Conservation (phyloP, 2,113 vertebrate species). For the Boleophthalmus pectinirostris region DNA sequence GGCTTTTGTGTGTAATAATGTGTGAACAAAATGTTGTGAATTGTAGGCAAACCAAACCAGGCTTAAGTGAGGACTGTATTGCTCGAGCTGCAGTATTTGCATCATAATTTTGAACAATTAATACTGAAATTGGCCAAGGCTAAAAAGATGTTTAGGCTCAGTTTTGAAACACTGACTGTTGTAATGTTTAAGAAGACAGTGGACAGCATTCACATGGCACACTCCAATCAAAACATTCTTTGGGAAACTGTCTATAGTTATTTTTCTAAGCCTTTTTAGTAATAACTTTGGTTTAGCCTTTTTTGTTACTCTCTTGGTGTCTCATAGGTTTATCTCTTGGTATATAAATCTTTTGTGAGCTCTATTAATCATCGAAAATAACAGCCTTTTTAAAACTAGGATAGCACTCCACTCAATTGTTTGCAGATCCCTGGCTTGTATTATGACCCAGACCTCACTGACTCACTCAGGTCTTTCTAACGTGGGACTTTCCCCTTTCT, state of each 20-base stretch:
- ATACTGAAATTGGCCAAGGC: too few species aligned
- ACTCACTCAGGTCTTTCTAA: conserved; percentile 32
- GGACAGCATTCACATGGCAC: background rate
- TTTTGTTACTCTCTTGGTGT: background rate
- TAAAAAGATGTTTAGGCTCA: background rate
- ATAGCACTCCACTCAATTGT: background rate
- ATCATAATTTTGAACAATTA: background rate
- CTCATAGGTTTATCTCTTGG: background rate
- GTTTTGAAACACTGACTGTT: background rate
- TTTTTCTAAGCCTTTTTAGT: background rate
- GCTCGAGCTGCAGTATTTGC: background rate
- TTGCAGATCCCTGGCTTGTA: conserved; percentile 19
- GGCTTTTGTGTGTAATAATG: background rate
- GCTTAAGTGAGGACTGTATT: background rate
- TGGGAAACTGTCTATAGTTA: background rate
- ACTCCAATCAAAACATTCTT: background rate
- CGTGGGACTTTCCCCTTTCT: conserved; percentile 42
- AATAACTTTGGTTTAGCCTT: background rate
- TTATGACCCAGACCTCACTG: conserved; percentile 10
- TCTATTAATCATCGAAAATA: background rate
- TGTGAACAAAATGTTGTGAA: background rate
- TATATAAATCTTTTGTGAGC: background rate
- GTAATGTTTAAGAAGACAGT: background rate
- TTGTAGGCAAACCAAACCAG: background rate
- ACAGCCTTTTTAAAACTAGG: background rate